Evolutionary conservation across 2,113 vertebrate genomes (phyloP).

Genomic region (Myiozetetes cayanensis): DNA sequence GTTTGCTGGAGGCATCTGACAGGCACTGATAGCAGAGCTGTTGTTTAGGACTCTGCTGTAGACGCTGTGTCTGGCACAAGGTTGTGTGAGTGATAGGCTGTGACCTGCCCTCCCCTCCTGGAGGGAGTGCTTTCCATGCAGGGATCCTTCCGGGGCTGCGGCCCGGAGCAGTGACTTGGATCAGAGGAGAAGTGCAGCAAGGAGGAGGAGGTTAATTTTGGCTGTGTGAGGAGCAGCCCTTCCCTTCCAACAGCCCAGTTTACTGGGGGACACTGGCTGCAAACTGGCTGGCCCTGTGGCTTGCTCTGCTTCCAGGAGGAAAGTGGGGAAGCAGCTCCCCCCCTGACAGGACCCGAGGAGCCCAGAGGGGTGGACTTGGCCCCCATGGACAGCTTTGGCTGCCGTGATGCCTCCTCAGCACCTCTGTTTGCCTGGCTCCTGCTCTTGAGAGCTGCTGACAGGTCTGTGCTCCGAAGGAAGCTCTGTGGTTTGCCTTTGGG

Average conservation of each 20-base stretch:
- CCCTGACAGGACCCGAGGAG: background rate
- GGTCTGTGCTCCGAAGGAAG: background rate
- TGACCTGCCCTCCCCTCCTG: constrained; percentile 19
- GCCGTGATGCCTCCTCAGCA: constrained; percentile 2
- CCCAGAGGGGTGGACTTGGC: background rate
- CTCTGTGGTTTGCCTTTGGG: constrained; percentile 31
- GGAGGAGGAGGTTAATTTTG: background rate
- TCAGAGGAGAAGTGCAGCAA: background rate
- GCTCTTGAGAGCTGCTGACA: constrained; percentile 46
- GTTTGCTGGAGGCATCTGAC: constrained; percentile 33
- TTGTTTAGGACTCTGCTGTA: background rate
- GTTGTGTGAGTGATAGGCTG: constrained; percentile 22
- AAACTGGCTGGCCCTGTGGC: background rate
- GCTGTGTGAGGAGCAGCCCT: background rate
- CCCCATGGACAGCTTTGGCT: background rate
- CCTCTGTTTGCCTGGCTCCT: background rate
- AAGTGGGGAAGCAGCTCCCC: background rate
- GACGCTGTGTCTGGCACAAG: background rate
- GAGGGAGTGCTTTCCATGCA: background rate
- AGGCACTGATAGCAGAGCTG: constrained; percentile 5
- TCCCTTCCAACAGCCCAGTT: background rate
- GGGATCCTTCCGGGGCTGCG: background rate
- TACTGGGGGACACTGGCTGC: background rate
- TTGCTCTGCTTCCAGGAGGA: background rate
- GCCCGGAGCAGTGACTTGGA: background rate